These are phyloP conservation scores for Albula glossodonta DNA, from an alignment of 2,113 vertebrate species.

Conservation along the genomic window DNA sequence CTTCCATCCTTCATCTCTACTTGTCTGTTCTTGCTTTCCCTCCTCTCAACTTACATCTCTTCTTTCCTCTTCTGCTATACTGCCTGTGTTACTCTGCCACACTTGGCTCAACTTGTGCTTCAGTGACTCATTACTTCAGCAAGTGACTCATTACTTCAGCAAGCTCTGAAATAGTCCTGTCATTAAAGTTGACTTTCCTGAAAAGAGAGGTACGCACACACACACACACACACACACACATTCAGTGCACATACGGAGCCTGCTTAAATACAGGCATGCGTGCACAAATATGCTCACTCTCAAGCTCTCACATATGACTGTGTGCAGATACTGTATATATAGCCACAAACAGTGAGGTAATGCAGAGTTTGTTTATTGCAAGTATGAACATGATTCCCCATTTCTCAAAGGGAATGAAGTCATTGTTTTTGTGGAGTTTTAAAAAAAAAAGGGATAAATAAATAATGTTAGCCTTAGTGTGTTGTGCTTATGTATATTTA, in stretches of 20 bases:
- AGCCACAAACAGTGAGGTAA: background rate
- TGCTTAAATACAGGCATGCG: too few species aligned
- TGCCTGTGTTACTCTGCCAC: too few species aligned
- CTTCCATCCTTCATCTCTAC: conserved; percentile 48
- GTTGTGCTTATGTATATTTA: background rate
- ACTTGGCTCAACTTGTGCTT: conserved; percentile 48
- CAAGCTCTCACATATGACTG: background rate
- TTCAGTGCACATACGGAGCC: too few species aligned
- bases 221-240: background rate
- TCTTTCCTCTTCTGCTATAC: too few species aligned
- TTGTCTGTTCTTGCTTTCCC: conserved; percentile 23
- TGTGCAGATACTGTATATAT: too few species aligned
- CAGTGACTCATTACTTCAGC: conserved; percentile 71
- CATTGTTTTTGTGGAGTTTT: background rate
- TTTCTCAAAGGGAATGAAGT: background rate
- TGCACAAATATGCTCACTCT: too few species aligned
- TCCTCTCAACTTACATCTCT: too few species aligned
- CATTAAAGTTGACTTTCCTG: too few species aligned
- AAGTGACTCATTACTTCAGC: conserved; percentile 71
- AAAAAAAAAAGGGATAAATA: background rate
- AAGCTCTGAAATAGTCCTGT: conserved; percentile 40
- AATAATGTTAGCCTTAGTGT: background rate
- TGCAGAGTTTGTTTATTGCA: background rate
- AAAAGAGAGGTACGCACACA: background rate
- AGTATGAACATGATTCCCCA: background rate